A percentile compares a stretch with the other conserved stretches of the same genome.
phyloP scores from a whole-genome alignment of 2,888 invertebrate species.

The Acrobasis repandana region DNA sequence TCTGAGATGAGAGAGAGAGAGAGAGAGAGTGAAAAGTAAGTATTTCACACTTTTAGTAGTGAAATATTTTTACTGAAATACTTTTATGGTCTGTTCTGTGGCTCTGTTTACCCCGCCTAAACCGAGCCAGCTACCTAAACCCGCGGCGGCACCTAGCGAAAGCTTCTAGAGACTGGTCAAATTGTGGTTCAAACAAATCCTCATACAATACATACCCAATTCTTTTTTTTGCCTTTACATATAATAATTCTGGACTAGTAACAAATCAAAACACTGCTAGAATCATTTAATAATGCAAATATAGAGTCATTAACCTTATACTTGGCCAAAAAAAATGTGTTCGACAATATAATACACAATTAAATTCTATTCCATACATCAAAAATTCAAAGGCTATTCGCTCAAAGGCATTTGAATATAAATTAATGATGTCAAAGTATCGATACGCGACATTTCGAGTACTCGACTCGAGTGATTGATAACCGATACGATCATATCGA shows the following conservation, averaged over 20 bases:
- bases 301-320: not conserved
- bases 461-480: slow-evolving; percentile 52
- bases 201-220: too few relatives aligned
- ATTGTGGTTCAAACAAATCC: too few relatives aligned
- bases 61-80: too few relatives aligned
- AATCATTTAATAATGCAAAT: not conserved
- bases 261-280: not conserved
- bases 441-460: slow-evolving; percentile 61
- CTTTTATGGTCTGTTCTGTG: too few relatives aligned
- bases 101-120: not conserved
- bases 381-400: slow-evolving; percentile 17
- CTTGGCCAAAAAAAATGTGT: not conserved
- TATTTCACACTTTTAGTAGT: too few relatives aligned
- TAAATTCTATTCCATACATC: slow-evolving; percentile 3
- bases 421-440: slow-evolving; percentile 58
- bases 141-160: not conserved
- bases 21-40: too few relatives aligned
- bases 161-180: not conserved
- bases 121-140: too few relatives aligned
- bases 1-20: too few relatives aligned
- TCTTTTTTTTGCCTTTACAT: too few relatives aligned
- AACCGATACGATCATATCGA: slow-evolving; percentile 47
- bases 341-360: not conserved
- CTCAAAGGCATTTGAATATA: slow-evolving; percentile 32
- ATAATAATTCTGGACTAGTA: not conserved